These are phyloP conservation scores for Tenualosa ilisha DNA, from an alignment of 2,797 vertebrate species.

Conservation along the genomic window DNA sequence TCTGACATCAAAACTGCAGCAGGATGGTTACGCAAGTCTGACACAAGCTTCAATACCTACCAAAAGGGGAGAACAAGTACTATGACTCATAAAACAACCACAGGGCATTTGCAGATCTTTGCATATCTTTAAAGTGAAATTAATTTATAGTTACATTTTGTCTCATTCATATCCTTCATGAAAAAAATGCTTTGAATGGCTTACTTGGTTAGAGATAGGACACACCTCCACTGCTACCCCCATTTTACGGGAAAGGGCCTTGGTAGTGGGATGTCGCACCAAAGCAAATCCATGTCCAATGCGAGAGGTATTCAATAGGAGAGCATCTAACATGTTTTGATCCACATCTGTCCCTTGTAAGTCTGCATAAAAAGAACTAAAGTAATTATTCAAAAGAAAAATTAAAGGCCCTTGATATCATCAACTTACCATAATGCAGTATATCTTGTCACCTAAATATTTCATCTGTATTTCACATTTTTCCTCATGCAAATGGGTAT, in stretches of 20 bases:
- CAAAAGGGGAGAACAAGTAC: not conserved
- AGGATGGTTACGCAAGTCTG: conserved; percentile 85
- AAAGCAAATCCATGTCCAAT: conserved; percentile 91
- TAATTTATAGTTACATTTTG: not conserved
- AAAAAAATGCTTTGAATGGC: not conserved
- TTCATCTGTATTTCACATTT: no score
- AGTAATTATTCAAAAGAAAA: not conserved
- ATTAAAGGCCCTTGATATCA: no score
- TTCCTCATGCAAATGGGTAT: no score
- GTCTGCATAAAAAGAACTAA: conserved; percentile 45
- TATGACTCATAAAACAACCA: not conserved
- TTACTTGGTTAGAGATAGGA: conserved; percentile 92
- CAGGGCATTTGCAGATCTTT: not conserved
- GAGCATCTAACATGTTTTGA: conserved; percentile 84
- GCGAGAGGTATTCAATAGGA: conserved; percentile 86
- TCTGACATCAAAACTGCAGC: conserved; percentile 81
- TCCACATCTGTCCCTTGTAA: conserved; percentile 68
- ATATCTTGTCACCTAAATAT: no score
- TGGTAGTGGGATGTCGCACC: conserved; percentile 79
- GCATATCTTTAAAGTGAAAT: no score
- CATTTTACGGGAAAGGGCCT: conserved; percentile 73
- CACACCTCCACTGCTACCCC: conserved; percentile 86
- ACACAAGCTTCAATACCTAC: conserved; percentile 84
- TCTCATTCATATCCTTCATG: not conserved
- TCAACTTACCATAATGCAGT: no score